phyloP scores from a whole-genome alignment of 2,888 invertebrate genomes.

The Drosophila mimetica region DNA sequence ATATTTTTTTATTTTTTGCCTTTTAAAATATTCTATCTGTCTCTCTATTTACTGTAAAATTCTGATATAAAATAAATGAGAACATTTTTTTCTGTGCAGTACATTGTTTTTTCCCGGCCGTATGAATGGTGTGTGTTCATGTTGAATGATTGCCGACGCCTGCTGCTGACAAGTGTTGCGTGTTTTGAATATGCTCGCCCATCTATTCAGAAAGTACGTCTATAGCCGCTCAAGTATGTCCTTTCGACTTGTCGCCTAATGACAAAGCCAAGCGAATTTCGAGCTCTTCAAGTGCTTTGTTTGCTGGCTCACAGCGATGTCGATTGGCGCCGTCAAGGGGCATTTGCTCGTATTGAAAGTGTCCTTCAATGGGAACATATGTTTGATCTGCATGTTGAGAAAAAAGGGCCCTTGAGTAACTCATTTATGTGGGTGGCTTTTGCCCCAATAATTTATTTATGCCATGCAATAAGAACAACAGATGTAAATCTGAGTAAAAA shows the following conservation, averaged over 20 bases:
- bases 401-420: slow-evolving; percentile 4
- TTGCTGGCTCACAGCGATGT: slow-evolving; percentile 35
- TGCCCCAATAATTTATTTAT: slow-evolving; percentile 13
- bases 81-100: slow-evolving; percentile 24
- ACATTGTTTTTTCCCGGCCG: slow-evolving; percentile 49
- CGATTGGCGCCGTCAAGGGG: slow-evolving; percentile 30
- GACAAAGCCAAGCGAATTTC: slow-evolving; percentile 43
- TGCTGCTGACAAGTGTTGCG: slow-evolving; percentile 80
- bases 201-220: slow-evolving; percentile 24
- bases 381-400: slow-evolving; percentile 23
- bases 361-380: slow-evolving; percentile 32
- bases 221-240: slow-evolving; percentile 34
- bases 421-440: slow-evolving; percentile 6
- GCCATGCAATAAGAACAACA: neutral
- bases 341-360: slow-evolving; percentile 22
- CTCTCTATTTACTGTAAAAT: neutral
- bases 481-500: neutral
- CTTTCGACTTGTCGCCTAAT: slow-evolving; percentile 40
- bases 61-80: slow-evolving; percentile 10
- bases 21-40: too few relatives aligned
- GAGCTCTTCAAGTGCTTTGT: slow-evolving; percentile 43
- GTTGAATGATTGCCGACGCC: slow-evolving; percentile 71
- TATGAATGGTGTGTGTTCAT: slow-evolving; percentile 26
- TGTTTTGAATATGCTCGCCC: slow-evolving; percentile 68
- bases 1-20: neutral